Conservation (phyloP, 2,113 vertebrate species). For the Rissa tridactyla region DNA sequence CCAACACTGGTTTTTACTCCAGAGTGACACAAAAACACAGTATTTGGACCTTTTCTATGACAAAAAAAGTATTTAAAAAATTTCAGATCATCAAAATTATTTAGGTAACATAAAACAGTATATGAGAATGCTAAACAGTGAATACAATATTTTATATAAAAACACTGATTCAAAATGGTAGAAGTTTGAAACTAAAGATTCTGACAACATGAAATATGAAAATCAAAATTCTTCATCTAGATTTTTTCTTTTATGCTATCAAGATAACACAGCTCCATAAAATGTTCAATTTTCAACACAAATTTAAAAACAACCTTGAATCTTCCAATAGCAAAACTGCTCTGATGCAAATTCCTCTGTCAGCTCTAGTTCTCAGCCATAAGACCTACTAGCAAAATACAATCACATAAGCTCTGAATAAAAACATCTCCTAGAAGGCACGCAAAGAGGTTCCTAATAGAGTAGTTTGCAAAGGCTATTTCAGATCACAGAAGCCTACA, state of each 20-base stretch:
- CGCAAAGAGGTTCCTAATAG: neutral
- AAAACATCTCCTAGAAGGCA: neutral
- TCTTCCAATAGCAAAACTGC: neutral
- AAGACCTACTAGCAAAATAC: neutral
- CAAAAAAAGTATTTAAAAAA: neutral
- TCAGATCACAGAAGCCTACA: neutral
- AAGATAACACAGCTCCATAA: neutral
- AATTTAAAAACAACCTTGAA: accelerated
- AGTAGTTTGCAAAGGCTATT: neutral
- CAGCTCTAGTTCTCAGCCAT: neutral
- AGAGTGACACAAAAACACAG: neutral
- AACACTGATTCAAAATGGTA: neutral
- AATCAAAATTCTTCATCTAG: neutral
- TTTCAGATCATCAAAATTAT: neutral
- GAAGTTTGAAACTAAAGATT: neutral
- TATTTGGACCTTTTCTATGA: neutral
- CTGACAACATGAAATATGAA: neutral
- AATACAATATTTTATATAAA: neutral
- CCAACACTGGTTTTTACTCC: neutral
- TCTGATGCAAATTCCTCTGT: neutral
- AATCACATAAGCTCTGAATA: neutral
- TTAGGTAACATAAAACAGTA: neutral
- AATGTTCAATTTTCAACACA: neutral
- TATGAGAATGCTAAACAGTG: neutral
- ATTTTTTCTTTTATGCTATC: neutral